Evolutionary conservation across 2,888 invertebrate genomes (phyloP).

Genomic region (Drosophila prolongata): DNA sequence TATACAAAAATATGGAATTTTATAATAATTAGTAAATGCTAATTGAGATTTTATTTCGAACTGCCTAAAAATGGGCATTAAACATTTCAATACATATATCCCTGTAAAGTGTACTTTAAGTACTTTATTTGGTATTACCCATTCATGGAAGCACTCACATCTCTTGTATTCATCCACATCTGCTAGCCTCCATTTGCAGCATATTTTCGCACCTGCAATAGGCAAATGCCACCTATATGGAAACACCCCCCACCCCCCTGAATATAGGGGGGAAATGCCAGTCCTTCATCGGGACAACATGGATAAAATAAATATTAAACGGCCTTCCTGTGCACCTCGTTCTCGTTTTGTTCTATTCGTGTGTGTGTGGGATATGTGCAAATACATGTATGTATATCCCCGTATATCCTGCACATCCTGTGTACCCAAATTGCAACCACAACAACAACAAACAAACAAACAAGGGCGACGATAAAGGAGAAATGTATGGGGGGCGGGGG

Average conservation of each 20-base stretch:
- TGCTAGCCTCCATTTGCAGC: constrained; percentile 27
- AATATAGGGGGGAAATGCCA: constrained; percentile 2
- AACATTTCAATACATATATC: neutral
- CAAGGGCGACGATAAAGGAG: constrained; percentile 1
- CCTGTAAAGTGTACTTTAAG: neutral
- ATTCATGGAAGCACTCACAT: constrained; percentile 11
- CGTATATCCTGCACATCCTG: constrained; percentile 48
- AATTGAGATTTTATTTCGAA: no score
- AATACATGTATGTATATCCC: neutral
- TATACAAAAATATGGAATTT: no score
- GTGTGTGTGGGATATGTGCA: constrained; percentile 1
- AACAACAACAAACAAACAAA: constrained; percentile 60
- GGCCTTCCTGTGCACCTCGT: constrained; percentile 63
- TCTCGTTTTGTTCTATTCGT: constrained; percentile 42
- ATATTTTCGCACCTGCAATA: constrained; percentile 44
- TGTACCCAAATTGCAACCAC: constrained; percentile 78
- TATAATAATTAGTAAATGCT: no score
- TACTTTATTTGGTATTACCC: constrained; percentile 6
- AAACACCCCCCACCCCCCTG: no score
- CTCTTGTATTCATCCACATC: constrained; percentile 11
- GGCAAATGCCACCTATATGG: constrained; percentile 11
- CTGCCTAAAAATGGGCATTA: neutral
- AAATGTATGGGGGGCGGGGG: neutral
- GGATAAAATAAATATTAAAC: constrained; percentile 78
- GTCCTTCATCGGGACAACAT: constrained; percentile 43